Evolutionary conservation across 1,140 invertebrate species (phyloP), one percentile per base, ranked within the genome.

Genomic region (Aphelenchoides besseyi): DNA sequence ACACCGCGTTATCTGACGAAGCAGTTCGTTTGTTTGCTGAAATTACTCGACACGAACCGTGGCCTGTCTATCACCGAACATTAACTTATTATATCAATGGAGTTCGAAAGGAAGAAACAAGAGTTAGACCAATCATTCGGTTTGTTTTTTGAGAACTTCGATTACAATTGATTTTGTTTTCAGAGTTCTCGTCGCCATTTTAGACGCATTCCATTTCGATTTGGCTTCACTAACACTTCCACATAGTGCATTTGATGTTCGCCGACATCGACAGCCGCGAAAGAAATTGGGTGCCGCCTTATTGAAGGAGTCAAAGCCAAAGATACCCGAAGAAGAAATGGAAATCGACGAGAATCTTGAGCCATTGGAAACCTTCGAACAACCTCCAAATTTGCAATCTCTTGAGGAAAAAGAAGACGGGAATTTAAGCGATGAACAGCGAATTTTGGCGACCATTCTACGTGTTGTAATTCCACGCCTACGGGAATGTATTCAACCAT

Each of bases 151-250:
- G 18, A 26, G 37, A 37, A 12, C 16, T 63, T 55, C 48, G 16
- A 73, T 55, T 18, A 76, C 64, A 23, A 74, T 33, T 63, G 26
- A 53, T 29, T 26, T 26, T 30, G 32, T 32, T 85, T 86, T 77
- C 79, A 89, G 91, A 74, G 88, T 95, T 48, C 86, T 95, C 18
- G 90, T 93, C 0, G 89, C 88, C 0, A 90, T 97, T 66, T 86
- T 98, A 32, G 91, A 96, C 85, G 89, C 90, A 1, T 98, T 97
- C 82, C 94, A 97, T 86, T 97, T 92, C 86, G 91, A 96, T 88
- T 85, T 96, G 32, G 26, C 53, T 2, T 62, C 73, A 12, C 33
- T 68, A 9, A 36, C 53, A 16, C 33, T 78, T 35, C 74, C 70
- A 12, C 16, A 37, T n/a, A 0, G 28, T 12, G 63, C 30, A 3